Percentiles rank a stretch among this genome's conserved stretches.
Evolutionary conservation across 1,140 invertebrate genomes (phyloP).

Genomic region (Rhopalosiphum padi): DNA sequence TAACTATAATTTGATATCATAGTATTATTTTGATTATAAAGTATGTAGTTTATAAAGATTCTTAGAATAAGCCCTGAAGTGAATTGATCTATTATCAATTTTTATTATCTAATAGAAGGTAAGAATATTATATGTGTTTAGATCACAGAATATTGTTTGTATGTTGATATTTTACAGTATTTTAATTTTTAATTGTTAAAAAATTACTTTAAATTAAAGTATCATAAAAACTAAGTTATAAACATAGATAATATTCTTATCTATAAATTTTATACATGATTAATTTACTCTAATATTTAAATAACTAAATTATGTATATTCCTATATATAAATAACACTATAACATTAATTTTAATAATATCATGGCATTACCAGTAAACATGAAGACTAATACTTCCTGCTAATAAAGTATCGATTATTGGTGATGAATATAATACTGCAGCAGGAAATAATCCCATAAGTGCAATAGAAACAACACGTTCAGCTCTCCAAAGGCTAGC

Average conservation of each 20-base stretch:
- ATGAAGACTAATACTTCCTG: constrained; percentile 9
- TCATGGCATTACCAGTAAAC: constrained; percentile 35
- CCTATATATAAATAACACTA: neutral
- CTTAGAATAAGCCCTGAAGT: neutral
- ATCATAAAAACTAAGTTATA: neutral
- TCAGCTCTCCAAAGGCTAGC: constrained; percentile 21
- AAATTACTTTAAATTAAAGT: no score
- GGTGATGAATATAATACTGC: constrained; percentile 37
- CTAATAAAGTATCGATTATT: constrained; percentile 35
- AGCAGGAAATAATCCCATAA: constrained; percentile 42
- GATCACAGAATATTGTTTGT: neutral
- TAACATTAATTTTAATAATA: neutral
- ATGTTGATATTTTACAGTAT: neutral
- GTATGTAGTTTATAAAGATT: no score
- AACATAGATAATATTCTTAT: neutral
- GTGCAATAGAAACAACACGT: constrained; percentile 43
- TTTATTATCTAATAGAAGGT: neutral
- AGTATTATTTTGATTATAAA: no score
- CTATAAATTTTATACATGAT: neutral
- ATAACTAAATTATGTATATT: neutral
- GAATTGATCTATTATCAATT: neutral
- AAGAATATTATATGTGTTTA: neutral
- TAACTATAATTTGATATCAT: no score
- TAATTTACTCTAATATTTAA: neutral
- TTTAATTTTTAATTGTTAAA: neutral